Evolutionary conservation across 2,113 vertebrate genomes (phyloP).

Genomic region (Orycteropus afer): DNA sequence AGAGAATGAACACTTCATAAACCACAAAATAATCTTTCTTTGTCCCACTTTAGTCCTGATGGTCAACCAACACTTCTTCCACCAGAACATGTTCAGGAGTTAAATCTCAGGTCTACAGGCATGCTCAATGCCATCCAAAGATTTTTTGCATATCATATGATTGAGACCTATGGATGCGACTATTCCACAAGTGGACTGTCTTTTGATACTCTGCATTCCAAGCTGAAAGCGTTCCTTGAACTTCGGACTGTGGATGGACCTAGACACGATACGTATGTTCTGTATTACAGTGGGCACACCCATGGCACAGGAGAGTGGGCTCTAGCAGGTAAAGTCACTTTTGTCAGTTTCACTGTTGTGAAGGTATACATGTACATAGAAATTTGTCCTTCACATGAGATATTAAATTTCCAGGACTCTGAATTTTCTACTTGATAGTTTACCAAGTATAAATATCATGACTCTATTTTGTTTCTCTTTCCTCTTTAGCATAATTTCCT

Average conservation of each 20-base stretch:
- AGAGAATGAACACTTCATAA: slow-evolving; percentile 28
- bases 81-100: slow-evolving; percentile 93
- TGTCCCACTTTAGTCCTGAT: slow-evolving; percentile 86
- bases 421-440: not conserved
- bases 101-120: slow-evolving; percentile 94
- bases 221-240: slow-evolving; percentile 95
- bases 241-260: slow-evolving; percentile 95
- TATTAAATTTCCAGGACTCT: not conserved
- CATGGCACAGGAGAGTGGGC: slow-evolving; percentile 95
- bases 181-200: slow-evolving; percentile 96
- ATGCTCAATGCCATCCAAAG: slow-evolving; percentile 96
- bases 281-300: slow-evolving; percentile 97
- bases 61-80: slow-evolving; percentile 94
- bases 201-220: slow-evolving; percentile 91
- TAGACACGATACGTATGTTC: slow-evolving; percentile 95
- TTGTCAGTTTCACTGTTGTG: not conserved
- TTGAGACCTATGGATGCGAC: slow-evolving; percentile 97
- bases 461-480: not conserved
- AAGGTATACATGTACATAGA: not conserved
- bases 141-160: slow-evolving; percentile 98
- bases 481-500: slow-evolving; percentile 13
- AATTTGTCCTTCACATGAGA: not conserved
- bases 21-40: slow-evolving; percentile 13
- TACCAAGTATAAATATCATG: not conserved
- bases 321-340: slow-evolving; percentile 90